Conservation (phyloP, 2,888 invertebrate genomes). For the Napeogenes sylphis region DNA sequence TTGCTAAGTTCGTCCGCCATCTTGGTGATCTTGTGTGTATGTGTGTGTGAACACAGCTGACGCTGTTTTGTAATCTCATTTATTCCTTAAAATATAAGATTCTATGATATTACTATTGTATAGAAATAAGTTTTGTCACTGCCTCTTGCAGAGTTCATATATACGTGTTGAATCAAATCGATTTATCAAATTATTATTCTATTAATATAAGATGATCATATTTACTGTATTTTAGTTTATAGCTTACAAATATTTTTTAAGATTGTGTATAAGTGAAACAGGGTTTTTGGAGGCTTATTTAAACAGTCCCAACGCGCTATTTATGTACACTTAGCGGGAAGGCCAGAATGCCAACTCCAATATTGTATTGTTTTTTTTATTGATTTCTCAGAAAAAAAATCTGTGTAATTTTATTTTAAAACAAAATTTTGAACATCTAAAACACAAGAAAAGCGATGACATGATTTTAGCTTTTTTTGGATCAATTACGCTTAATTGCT, state of each 20-base stretch:
- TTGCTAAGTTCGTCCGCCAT: background rate
- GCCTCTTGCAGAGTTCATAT: background rate
- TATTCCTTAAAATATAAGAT: conserved; percentile 26
- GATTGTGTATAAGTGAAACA: conserved; percentile 25
- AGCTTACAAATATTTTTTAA: conserved; percentile 18
- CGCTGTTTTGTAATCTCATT: conserved; percentile 28
- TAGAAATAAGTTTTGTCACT: background rate
- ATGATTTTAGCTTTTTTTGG: background rate
- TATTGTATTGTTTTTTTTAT: too few relatives aligned
- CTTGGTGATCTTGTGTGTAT: background rate
- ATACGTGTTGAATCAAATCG: background rate
- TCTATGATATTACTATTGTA: conserved; percentile 23
- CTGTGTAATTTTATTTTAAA: too few relatives aligned
- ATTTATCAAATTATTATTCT: too few relatives aligned
- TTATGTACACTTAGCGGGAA: background rate
- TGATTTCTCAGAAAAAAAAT: too few relatives aligned
- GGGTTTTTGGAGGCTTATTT: conserved; percentile 37
- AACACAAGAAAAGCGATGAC: too few relatives aligned
- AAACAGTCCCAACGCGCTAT: conserved; percentile 22
- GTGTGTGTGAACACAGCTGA: background rate
- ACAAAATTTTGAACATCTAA: too few relatives aligned
- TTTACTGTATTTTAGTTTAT: background rate
- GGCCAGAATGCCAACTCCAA: background rate
- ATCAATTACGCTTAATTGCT: background rate
- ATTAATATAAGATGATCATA: background rate